Evolutionary conservation across 2,797 vertebrate species (phyloP).

Genomic region (Crossoptilon crossoptilon): DNA sequence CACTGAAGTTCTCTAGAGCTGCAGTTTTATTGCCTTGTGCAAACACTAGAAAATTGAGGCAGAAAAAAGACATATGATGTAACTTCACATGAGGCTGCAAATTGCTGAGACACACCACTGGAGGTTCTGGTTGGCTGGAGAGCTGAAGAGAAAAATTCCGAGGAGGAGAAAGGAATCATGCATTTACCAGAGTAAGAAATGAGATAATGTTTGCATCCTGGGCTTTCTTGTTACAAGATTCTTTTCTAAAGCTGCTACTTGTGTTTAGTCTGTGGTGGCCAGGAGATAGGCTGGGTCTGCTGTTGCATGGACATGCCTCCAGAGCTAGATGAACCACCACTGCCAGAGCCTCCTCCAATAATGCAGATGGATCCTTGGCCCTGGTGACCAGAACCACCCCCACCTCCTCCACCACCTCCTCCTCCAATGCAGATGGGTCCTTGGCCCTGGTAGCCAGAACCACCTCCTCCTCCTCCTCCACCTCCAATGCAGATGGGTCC

Average conservation of each 20-base stretch:
- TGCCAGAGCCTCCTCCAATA: neutral
- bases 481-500: neutral
- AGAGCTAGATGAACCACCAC: neutral
- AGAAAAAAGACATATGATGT: neutral
- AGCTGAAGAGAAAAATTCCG: neutral
- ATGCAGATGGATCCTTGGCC: neutral
- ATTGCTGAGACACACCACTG: fast-evolving
- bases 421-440: neutral
- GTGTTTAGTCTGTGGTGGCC: conserved; percentile 27
- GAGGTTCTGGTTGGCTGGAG: neutral
- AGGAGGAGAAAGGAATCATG: neutral
- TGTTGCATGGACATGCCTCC: conserved; percentile 29
- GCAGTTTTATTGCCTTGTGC: conserved; percentile 47
- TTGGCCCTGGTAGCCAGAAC: neutral
- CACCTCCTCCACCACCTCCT: neutral
- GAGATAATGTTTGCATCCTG: neutral
- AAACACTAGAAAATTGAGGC: neutral
- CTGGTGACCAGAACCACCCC: neutral
- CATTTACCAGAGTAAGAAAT: neutral
- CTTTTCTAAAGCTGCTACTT: conserved; percentile 26
- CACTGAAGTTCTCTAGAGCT: neutral
- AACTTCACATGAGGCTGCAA: neutral
- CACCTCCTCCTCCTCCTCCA: neutral
- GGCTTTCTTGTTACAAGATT: neutral
- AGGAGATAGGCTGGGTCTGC: conserved; percentile 39